Conservation (phyloP, 2,888 invertebrate genomes). For the Megastigmus dorsalis region DNA sequence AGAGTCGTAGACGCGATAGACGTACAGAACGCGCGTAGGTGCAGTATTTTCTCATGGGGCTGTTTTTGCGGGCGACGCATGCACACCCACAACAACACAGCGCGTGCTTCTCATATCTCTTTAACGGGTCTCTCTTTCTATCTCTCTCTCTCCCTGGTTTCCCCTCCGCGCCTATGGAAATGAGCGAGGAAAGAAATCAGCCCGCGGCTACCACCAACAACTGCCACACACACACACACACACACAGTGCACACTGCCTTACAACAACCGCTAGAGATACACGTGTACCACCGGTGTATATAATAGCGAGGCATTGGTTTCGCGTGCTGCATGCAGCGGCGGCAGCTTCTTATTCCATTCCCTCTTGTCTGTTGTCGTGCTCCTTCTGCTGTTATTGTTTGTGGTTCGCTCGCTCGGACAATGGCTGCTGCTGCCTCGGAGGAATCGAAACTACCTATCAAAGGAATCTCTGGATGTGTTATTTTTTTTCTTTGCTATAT, state of each 20-base stretch:
- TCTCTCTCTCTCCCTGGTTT: no score
- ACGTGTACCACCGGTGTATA: background rate
- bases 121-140: no score
- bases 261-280: background rate
- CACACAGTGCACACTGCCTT: no score
- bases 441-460: conserved; percentile 45
- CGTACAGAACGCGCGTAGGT: conserved; percentile 14
- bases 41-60: conserved; percentile 37
- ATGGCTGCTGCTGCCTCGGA: conserved; percentile 3
- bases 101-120: no score
- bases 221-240: background rate
- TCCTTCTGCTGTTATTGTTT: background rate
- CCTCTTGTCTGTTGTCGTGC: background rate
- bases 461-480: no score
- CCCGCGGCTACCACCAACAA: background rate
- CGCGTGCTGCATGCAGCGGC: background rate
- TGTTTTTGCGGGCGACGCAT: background rate
- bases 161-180: conserved; percentile 20
- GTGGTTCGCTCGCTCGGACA: conserved; percentile 7
- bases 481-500: no score
- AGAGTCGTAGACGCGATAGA: no score
- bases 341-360: no score
- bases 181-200: conserved; percentile 32
- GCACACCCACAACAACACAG: no score
- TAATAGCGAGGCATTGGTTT: no score